A percentile compares a stretch with the other conserved stretches of the same genome.
phyloP scores from a whole-genome alignment of 2,797 vertebrate genomes.

The Sphaeramia orbicularis region DNA sequence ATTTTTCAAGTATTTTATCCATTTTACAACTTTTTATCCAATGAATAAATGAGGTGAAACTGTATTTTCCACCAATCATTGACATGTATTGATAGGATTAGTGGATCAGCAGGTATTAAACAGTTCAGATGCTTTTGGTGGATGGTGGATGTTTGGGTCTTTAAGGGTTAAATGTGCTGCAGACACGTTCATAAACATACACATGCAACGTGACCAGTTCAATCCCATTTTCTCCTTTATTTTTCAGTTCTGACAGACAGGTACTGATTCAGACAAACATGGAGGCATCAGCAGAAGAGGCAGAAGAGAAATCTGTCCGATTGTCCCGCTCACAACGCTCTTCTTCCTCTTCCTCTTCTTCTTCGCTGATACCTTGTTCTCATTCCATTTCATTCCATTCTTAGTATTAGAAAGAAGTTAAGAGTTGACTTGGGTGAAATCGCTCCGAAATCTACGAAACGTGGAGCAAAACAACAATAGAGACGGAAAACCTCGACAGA shows the following conservation, averaged over 20 bases:
- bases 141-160: too few species aligned
- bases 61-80: too few species aligned
- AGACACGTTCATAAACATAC: too few species aligned
- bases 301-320: slow-evolving; percentile 48
- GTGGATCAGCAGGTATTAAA: too few species aligned
- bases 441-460: not conserved
- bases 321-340: slow-evolving; percentile 50
- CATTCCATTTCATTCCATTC: slow-evolving; percentile 1
- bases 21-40: too few species aligned
- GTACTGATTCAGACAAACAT: slow-evolving; percentile 65
- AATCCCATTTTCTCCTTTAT: slow-evolving; percentile 66
- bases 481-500: slow-evolving; percentile 5
- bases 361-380: slow-evolving; percentile 11
- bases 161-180: too few species aligned
- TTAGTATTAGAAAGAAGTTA: slow-evolving; percentile 6
- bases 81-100: too few species aligned
- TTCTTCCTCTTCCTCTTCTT: too few species aligned
- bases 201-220: too few species aligned
- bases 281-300: slow-evolving; percentile 55
- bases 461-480: slow-evolving; percentile 1
- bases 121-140: too few species aligned
- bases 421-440: not conserved
- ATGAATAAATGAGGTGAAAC: too few species aligned
- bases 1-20: too few species aligned
- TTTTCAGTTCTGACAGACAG: slow-evolving; percentile 69